Percentiles rank a stretch among this genome's conserved stretches.
These are phyloP conservation scores for Spea bombifrons DNA, from an alignment of 2,113 vertebrate genomes.

Conservation along the genomic window DNA sequence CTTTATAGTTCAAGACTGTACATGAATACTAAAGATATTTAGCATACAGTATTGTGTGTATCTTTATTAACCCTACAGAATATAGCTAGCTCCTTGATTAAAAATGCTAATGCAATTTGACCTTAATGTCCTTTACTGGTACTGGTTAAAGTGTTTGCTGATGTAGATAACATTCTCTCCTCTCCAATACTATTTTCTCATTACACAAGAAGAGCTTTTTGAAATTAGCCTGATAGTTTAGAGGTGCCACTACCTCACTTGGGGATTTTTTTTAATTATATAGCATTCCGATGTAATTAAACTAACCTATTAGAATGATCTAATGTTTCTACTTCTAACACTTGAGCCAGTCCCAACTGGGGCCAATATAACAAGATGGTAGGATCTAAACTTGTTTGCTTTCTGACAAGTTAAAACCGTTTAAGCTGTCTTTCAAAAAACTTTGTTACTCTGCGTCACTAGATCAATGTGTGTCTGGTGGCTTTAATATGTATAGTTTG, in stretches of 20 bases:
- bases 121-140: background rate
- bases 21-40: too few species aligned
- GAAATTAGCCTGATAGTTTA: background rate
- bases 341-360: background rate
- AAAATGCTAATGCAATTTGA: background rate
- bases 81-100: too few species aligned
- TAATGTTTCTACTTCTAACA: slow-evolving; percentile 7
- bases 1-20: too few species aligned
- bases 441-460: too few species aligned
- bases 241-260: background rate
- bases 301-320: slow-evolving; percentile 8
- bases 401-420: background rate
- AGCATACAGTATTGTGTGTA: too few species aligned
- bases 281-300: slow-evolving; percentile 6
- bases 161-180: background rate
- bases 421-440: background rate
- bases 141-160: background rate
- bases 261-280: slow-evolving; percentile 4
- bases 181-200: background rate
- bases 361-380: background rate
- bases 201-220: background rate
- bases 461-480: too few species aligned
- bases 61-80: too few species aligned
- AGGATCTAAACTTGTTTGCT: background rate
- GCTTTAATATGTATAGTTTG: too few species aligned